These are phyloP conservation scores for Buteo buteo DNA, from an alignment of 2,113 vertebrate species.

Conservation along the genomic window DNA sequence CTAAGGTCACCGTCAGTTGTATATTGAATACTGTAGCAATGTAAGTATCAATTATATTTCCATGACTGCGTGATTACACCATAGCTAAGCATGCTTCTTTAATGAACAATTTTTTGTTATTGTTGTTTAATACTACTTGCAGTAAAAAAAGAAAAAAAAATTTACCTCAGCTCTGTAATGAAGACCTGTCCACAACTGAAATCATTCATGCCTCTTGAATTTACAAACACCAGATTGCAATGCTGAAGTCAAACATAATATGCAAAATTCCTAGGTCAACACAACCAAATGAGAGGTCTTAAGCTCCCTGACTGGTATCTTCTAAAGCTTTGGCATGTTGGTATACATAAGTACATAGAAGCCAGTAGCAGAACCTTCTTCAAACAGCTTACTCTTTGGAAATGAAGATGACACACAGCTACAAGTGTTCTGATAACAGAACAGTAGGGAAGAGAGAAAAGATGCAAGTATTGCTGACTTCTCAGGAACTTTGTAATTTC, in stretches of 20 bases:
- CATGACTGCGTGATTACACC: not conserved
- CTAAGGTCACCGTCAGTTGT: not conserved
- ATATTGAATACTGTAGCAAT: not conserved
- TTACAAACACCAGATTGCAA: not conserved
- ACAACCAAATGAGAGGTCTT: not conserved
- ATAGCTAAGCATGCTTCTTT: not conserved
- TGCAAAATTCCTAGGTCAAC: not conserved
- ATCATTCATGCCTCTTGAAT: not conserved
- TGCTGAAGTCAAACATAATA: not conserved
- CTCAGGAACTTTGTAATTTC: not conserved
- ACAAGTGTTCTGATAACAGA: not conserved
- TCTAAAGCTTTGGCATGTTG: not conserved
- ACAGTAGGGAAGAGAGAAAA: not conserved
- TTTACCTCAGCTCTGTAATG: not conserved
- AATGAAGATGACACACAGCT: not conserved
- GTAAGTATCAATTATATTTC: not conserved
- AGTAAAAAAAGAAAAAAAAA: not conserved
- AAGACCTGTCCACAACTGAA: not conserved
- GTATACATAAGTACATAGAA: not conserved
- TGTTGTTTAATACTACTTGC: not conserved
- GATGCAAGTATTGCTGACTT: not conserved
- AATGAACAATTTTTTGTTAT: not conserved
- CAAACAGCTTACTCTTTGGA: not conserved
- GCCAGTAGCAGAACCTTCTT: not conserved
- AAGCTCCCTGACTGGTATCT: not conserved